Percentiles rank a stretch among this genome's conserved stretches.
phyloP scores from a whole-genome alignment of 1,140 invertebrate genomes.

The Lineus longissimus region DNA sequence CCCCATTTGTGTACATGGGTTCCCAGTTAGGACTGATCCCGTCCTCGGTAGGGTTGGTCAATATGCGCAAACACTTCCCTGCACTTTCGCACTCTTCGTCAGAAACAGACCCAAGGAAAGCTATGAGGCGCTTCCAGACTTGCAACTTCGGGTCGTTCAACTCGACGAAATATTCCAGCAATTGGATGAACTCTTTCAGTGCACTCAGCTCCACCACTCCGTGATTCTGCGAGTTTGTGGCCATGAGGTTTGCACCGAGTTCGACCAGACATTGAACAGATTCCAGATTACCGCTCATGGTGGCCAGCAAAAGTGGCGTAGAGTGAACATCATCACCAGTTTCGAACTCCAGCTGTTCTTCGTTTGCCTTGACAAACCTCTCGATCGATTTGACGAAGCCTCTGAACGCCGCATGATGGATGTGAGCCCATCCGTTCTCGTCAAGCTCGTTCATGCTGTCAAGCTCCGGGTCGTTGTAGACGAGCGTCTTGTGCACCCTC shows the following conservation, averaged over 20 bases:
- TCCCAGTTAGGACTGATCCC: constrained; percentile 30
- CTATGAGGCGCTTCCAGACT: constrained; percentile 49
- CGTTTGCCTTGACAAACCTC: constrained; percentile 39
- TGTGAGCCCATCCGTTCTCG: constrained; percentile 47
- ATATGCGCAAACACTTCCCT: constrained; percentile 40
- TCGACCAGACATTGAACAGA: constrained; percentile 39
- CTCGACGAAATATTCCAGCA: constrained; percentile 44
- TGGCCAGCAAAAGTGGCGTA: constrained; percentile 49
- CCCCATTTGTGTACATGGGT: constrained; percentile 29
- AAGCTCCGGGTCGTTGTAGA: not conserved
- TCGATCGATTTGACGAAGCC: constrained; percentile 47
- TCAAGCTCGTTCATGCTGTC: constrained; percentile 39
- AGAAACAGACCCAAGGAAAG: constrained; percentile 40
- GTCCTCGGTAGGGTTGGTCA: constrained; percentile 34
- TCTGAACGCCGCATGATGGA: constrained; percentile 45
- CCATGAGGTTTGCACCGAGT: constrained; percentile 38
- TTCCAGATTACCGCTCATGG: constrained; percentile 40
- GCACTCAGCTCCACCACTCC: constrained; percentile 48
- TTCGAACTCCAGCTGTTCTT: constrained; percentile 40
- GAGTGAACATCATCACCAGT: constrained; percentile 41
- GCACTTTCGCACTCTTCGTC: constrained; percentile 44
- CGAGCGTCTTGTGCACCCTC: not conserved
- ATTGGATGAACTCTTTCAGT: constrained; percentile 33
- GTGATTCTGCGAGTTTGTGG: constrained; percentile 41
- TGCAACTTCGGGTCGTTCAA: constrained; percentile 35